These are phyloP conservation scores for Liparis tanakae DNA, from an alignment of 2,797 vertebrate species.

Conservation along the genomic window DNA sequence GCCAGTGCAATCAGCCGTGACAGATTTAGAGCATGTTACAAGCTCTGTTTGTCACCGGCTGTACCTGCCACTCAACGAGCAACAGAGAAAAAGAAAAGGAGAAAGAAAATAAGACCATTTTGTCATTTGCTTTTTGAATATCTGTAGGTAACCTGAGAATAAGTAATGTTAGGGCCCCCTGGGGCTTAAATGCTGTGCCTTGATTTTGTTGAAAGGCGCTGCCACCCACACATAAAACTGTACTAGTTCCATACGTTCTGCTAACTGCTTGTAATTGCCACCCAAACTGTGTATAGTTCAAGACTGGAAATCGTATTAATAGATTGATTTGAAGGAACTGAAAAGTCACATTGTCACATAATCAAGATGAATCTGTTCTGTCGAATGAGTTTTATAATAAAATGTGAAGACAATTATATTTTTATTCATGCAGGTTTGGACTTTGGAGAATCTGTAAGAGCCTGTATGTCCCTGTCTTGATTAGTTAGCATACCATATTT, in stretches of 20 bases:
- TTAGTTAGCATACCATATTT: conserved; percentile 5
- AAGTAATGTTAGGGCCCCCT: conserved; percentile 64
- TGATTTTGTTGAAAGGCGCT: conserved; percentile 63
- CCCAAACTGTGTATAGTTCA: conserved; percentile 40
- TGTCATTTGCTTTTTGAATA: conserved; percentile 74
- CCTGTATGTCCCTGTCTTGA: conserved; percentile 2
- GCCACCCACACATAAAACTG: conserved; percentile 50
- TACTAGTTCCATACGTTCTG: conserved; percentile 58
- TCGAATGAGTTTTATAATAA: background rate
- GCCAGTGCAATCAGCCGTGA: conserved; percentile 80
- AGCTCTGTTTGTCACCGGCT: conserved; percentile 77
- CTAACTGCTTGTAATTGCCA: conserved; percentile 66
- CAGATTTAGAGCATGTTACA: conserved; percentile 80
- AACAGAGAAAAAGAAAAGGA: conserved; percentile 55
- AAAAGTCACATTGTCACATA: conserved; percentile 21
- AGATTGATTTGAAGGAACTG: conserved; percentile 13
- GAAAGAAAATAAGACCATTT: conserved; percentile 50
- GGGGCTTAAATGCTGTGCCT: conserved; percentile 49
- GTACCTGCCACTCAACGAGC: conserved; percentile 79
- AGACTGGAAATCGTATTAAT: conserved; percentile 40
- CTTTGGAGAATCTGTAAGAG: conserved; percentile 4
- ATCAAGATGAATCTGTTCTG: conserved; percentile 18
- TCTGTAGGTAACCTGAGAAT: conserved; percentile 71
- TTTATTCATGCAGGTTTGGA: conserved; percentile 7
- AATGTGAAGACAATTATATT: background rate